A percentile compares a stretch with the other conserved stretches of the same genome.
These are phyloP conservation scores for Aulostomus chinensis DNA, from an alignment of 2,797 vertebrate species.

Conservation along the genomic window DNA sequence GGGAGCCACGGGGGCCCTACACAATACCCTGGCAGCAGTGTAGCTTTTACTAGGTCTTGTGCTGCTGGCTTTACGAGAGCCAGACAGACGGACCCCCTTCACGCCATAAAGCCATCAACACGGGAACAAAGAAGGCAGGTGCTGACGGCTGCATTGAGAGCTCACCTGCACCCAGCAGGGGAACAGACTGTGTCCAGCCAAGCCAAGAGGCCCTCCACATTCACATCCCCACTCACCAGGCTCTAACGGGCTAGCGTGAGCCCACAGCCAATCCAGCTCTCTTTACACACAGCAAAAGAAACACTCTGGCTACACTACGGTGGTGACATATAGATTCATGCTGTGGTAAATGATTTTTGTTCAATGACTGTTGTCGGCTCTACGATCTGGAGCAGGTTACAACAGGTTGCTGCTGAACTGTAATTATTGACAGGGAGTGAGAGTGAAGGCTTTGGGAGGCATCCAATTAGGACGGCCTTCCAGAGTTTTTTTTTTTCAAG, in stretches of 20 bases:
- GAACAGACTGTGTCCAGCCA: conserved; percentile 68
- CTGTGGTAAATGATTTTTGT: conserved; percentile 41
- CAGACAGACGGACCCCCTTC: conserved; percentile 79
- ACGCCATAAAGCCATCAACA: conserved; percentile 81
- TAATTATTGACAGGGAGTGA: conserved; percentile 56
- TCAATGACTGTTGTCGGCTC: conserved; percentile 36
- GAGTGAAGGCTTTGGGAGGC: conserved; percentile 37
- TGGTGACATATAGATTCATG: conserved; percentile 25
- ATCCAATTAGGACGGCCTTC: conserved; percentile 38
- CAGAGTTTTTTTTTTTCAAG: conserved; percentile 23
- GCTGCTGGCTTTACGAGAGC: conserved; percentile 79
- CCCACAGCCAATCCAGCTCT: conserved; percentile 36
- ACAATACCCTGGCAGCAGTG: conserved; percentile 76
- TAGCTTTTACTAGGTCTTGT: conserved; percentile 74
- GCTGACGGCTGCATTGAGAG: conserved; percentile 77
- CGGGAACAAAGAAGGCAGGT: conserved; percentile 82
- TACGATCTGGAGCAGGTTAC: conserved; percentile 36
- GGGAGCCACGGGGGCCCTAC: conserved; percentile 58
- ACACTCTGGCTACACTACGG: conserved; percentile 1
- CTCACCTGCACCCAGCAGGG: conserved; percentile 83
- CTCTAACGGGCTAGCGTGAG: conserved; percentile 41
- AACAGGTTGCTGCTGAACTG: conserved; percentile 53
- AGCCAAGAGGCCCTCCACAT: conserved; percentile 75
- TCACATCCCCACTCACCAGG: conserved; percentile 61
- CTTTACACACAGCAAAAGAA: conserved; percentile 21